These are phyloP conservation scores for Cantharis lateralis DNA, from an alignment of 2,888 invertebrate species.

Conservation along the genomic window DNA sequence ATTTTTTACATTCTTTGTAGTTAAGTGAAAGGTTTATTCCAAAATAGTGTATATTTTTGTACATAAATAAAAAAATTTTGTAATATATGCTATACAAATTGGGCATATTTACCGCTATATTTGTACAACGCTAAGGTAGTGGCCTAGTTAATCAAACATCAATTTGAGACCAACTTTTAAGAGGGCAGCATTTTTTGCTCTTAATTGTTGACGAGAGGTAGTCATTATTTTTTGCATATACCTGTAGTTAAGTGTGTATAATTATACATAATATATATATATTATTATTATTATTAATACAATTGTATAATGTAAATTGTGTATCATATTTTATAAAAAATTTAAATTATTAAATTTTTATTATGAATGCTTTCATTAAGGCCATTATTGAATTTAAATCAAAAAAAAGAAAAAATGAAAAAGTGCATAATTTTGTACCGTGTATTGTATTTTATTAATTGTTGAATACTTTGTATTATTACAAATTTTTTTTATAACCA, in stretches of 20 bases:
- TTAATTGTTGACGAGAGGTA: conserved; percentile 49
- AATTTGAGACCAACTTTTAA: conserved; percentile 33
- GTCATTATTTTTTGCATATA: conserved; percentile 55
- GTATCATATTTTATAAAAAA: conserved; percentile 54
- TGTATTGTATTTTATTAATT: conserved; percentile 36
- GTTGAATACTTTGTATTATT: neutral
- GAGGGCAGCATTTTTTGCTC: conserved; percentile 40
- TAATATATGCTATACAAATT: conserved; percentile 45
- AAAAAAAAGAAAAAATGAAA: conserved; percentile 28
- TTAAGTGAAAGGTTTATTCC: conserved; percentile 45
- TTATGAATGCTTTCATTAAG: conserved; percentile 40
- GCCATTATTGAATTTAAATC: conserved; percentile 42
- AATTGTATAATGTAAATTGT: conserved; percentile 50
- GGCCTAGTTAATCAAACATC: conserved; percentile 54
- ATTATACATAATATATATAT: conserved; percentile 20
- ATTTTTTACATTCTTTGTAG: conserved; percentile 43
- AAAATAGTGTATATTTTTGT: conserved; percentile 56
- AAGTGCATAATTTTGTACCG: conserved; percentile 43
- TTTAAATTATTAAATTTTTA: conserved; percentile 55
- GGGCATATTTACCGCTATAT: conserved; percentile 52
- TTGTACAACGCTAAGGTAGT: conserved; percentile 56
- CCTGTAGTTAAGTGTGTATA: conserved; percentile 45
- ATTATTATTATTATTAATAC: neutral
- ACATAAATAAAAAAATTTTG: conserved; percentile 41
- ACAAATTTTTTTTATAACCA: neutral